Conservation (phyloP, 2,888 invertebrate species). For the Sycophila texana region DNA sequence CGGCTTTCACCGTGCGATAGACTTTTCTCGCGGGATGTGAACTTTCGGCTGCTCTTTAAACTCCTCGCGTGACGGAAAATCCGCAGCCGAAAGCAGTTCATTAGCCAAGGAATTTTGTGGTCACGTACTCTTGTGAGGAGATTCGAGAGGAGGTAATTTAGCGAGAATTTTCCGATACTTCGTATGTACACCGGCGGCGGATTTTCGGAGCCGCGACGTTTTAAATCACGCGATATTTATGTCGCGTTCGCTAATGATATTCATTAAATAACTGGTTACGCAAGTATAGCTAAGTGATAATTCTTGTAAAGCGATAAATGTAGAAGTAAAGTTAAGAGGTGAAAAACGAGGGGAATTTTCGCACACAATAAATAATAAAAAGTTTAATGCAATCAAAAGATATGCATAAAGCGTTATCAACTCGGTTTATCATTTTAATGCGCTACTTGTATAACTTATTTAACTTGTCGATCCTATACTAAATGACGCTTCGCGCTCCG, state of each 20-base stretch:
- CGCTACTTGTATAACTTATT: constrained; percentile 20
- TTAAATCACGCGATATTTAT: background rate
- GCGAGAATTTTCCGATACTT: background rate
- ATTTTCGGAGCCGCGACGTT: background rate
- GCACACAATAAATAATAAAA: constrained; percentile 1
- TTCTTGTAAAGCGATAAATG: background rate
- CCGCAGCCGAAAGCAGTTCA: too few species aligned
- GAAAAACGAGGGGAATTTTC: background rate
- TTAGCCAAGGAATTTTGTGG: background rate
- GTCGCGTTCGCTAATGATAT: background rate
- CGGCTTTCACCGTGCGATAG: background rate
- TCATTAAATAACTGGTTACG: background rate
- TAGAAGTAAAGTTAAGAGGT: background rate
- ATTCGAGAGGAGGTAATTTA: background rate
- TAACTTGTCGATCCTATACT: constrained; percentile 8
- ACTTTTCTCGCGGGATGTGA: background rate
- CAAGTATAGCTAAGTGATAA: background rate
- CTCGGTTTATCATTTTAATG: constrained; percentile 13
- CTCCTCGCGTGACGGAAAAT: background rate
- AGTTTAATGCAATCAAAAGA: background rate
- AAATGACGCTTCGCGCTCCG: background rate
- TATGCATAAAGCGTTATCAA: background rate
- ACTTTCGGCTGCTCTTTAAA: background rate
- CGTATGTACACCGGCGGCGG: background rate
- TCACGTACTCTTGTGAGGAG: too few species aligned